These are phyloP conservation scores for Sminthopsis crassicaudata DNA, from an alignment of 2,113 vertebrate genomes.

Conservation along the genomic window DNA sequence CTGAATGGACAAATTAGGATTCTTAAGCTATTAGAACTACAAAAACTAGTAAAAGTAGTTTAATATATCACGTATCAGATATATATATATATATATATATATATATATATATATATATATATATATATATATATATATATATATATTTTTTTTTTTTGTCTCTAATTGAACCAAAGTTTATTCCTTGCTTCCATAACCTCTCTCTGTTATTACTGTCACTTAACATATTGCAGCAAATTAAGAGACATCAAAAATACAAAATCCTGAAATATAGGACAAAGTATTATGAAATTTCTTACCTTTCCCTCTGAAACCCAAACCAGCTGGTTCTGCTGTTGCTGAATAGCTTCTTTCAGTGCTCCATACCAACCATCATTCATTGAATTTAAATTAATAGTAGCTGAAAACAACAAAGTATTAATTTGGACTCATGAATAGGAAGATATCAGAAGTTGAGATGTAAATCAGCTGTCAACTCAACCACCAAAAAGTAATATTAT, in stretches of 20 bases:
- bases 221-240: neutral
- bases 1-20: neutral
- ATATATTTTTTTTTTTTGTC: neutral
- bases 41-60: neutral
- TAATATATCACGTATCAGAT: neutral
- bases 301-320: conserved; percentile 99
- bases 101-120: too few species aligned
- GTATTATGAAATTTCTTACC: conserved; percentile 84
- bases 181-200: neutral
- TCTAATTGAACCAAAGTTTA: neutral
- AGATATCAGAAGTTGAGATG: neutral
- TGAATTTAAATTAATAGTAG: conserved; percentile 98
- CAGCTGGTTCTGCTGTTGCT: conserved; percentile 98
- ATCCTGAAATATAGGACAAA: conserved; percentile 33
- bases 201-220: neutral
- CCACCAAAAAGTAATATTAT: neutral
- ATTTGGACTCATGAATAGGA: neutral
- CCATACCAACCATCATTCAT: conserved; percentile 99
- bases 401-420: conserved; percentile 82
- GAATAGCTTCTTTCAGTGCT: conserved; percentile 95
- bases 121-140: too few species aligned
- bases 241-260: conserved; percentile 8
- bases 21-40: neutral
- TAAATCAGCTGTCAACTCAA: neutral
- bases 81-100: too few species aligned